Evolutionary conservation across 2,113 vertebrate species (phyloP), one percentile per base, ranked within the genome.

Genomic region (Engystomops pustulosus): DNA sequence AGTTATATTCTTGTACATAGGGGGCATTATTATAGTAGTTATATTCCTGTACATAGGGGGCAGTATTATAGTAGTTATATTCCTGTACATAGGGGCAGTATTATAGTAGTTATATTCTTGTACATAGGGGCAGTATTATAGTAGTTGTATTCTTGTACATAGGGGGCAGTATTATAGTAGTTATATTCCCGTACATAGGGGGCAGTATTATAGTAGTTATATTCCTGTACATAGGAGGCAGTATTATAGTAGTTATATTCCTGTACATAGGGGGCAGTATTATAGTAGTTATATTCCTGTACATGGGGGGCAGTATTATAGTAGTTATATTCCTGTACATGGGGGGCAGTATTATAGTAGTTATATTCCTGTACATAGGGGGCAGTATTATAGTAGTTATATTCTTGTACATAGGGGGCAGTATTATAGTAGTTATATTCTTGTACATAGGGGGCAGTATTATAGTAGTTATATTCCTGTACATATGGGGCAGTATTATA

Each of bases 381-480:
- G 58, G 58, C 58, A 62, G 58, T 62, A 62, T 62, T 62, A 30
- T 62, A 62, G 58, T 62, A 62, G 58, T 62, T 62, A 62, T 62
- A 62, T 62, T 27, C 58, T 30, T 62, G 58, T 62, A 62, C 9
- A 62, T 62, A 62, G 58, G 25, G n/a, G 3, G 55, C 23, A 58
- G 55, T 58, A 58, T 58, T 58, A 58, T 58, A 58, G 55, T 58
- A 58, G 55, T 25, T 58, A 58, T 41, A 41, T 41, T 41, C 38
- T 41, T 41, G 38, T 41, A 41, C 38, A 41, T 41, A 41, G 38
- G 38, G 55, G 17, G 58, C 58, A 62, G 58, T 62, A 62, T 62
- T 62, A 62, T 62, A 62, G 23, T 30, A 62, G 58, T 62, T 62
- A 62, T 58, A 58, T 58, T 58, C 55, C 25, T 25, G 55, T 58